These are phyloP conservation scores for Phylloscopus whistleri DNA, from an alignment of 2,113 vertebrate species.

Conservation along the genomic window DNA sequence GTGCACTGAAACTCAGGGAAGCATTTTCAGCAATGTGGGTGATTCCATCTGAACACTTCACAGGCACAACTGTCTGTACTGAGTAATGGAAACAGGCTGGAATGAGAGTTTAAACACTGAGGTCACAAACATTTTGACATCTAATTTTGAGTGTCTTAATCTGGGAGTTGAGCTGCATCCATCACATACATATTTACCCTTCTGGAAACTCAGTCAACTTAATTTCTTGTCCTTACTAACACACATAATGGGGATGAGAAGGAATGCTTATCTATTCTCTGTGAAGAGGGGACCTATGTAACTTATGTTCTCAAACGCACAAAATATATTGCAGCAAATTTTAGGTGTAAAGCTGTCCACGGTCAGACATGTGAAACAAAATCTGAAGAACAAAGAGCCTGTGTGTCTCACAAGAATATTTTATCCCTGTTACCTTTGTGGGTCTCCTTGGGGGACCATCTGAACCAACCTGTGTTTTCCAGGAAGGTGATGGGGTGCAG, in stretches of 20 bases:
- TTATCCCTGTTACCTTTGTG: not conserved
- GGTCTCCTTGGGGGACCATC: not conserved
- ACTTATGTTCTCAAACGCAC: not conserved
- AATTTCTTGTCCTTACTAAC: not conserved
- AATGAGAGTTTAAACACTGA: not conserved
- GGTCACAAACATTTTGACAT: not conserved
- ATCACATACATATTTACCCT: not conserved
- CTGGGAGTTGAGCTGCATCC: not conserved
- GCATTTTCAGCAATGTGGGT: not conserved
- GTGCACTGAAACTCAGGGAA: not conserved
- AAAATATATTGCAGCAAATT: not conserved
- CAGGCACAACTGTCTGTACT: not conserved
- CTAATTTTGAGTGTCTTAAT: not conserved
- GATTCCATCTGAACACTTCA: not conserved
- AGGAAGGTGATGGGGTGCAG: not conserved
- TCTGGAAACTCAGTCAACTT: not conserved
- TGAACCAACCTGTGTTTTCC: not conserved
- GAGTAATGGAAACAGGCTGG: not conserved
- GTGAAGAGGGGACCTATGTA: not conserved
- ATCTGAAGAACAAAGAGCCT: not conserved
- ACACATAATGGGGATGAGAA: not conserved
- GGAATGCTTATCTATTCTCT: not conserved
- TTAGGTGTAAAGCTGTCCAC: not conserved
- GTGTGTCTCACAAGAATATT: not conserved
- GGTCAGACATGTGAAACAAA: not conserved